Percentiles rank a stretch among this genome's conserved stretches.
phyloP scores from a whole-genome alignment of 1,140 invertebrate genomes.

The Dysdera silvatica region DNA sequence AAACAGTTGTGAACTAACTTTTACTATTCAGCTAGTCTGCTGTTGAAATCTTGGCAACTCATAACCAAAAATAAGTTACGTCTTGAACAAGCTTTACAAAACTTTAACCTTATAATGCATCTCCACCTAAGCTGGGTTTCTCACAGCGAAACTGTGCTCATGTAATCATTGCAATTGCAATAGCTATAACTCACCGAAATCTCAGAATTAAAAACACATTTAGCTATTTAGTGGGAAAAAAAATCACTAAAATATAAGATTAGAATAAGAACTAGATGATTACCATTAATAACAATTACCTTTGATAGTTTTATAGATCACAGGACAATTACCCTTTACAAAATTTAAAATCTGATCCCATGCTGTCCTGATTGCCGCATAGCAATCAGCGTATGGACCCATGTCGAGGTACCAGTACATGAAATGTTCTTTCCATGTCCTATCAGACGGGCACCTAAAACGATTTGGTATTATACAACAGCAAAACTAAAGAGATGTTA shows the following conservation, averaged over 20 bases:
- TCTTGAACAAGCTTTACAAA: too few relatives aligned
- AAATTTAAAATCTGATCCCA: constrained; percentile 35
- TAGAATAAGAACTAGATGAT: too few relatives aligned
- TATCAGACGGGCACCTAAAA: constrained; percentile 21
- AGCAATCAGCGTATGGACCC: constrained; percentile 33
- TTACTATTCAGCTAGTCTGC: too few relatives aligned
- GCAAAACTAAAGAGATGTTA: background rate
- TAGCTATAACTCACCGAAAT: background rate
- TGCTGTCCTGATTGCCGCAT: constrained; percentile 28
- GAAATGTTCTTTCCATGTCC: constrained; percentile 33
- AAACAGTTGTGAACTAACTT: too few relatives aligned
- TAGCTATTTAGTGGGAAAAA: background rate
- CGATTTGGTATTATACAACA: background rate
- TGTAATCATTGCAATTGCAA: too few relatives aligned
- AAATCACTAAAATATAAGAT: background rate
- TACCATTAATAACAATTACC: constrained; percentile 9
- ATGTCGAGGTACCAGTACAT: constrained; percentile 31
- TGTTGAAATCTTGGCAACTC: too few relatives aligned
- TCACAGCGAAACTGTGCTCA: too few relatives aligned
- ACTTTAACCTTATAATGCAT: too few relatives aligned
- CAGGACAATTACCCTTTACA: constrained; percentile 26
- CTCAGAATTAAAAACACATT: background rate
- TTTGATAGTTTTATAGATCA: constrained; percentile 27
- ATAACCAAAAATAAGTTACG: too few relatives aligned
- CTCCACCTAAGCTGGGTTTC: too few relatives aligned